Evolutionary conservation across 2,113 vertebrate genomes (phyloP).

Genomic region (Brachyistius frenatus): DNA sequence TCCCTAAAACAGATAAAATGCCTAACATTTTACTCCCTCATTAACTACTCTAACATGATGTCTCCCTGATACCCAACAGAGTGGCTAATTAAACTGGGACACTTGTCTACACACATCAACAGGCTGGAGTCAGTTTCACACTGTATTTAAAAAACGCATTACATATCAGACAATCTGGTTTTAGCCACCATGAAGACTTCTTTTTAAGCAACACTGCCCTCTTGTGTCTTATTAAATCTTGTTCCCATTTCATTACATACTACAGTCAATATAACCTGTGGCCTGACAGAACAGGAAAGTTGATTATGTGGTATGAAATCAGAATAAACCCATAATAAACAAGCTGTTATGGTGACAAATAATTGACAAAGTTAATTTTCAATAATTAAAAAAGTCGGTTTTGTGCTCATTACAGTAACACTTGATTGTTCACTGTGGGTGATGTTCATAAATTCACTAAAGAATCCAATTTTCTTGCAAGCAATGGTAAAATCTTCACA

Average conservation of each 20-base stretch:
- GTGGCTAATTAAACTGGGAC: neutral
- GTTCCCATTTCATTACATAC: neutral
- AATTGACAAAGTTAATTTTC: no score
- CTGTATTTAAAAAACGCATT: neutral
- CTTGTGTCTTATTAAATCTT: constrained; percentile 44
- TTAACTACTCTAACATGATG: no score
- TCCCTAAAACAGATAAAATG: no score
- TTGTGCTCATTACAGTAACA: no score
- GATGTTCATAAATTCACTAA: no score
- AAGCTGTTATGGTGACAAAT: neutral
- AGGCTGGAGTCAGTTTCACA: neutral
- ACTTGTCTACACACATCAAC: neutral
- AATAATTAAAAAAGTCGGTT: no score
- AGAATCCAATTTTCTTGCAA: neutral
- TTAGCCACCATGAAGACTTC: neutral
- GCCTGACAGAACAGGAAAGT: neutral
- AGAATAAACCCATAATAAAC: neutral
- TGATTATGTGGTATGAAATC: neutral
- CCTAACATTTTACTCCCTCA: no score
- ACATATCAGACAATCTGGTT: neutral
- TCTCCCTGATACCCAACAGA: neutral
- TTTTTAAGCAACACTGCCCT: constrained; percentile 55
- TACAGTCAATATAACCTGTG: neutral
- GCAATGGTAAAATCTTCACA: neutral
- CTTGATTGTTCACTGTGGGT: no score